Base-by-base conservation (phyloP, 1,140 invertebrate species). In the Rhagoletis zephyria region DNA sequence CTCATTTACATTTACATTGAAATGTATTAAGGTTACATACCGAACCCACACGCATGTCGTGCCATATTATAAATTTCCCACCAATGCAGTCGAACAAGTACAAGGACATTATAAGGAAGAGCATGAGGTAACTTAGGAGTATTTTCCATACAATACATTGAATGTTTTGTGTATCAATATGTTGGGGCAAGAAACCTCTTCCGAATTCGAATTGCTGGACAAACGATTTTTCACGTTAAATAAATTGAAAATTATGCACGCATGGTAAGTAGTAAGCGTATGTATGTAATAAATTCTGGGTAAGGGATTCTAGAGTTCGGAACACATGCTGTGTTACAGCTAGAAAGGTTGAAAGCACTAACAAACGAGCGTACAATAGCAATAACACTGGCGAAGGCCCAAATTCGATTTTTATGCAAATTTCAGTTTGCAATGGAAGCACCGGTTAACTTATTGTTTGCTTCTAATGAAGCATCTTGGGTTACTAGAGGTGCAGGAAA, bases 391-490 rank as follows among this genome's bases (percentile, higher is more conserved):
- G 63, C 16, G 59, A 60, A 30, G 59, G 81, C 81, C 64, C 30
- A 87, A 87, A 87, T 87, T 87, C 45, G 64, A 87, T 87, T 87
- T 87, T 87, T 87, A 87, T 87, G 86, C 86, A 87, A 87, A 87
- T 87, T 65, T 14, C 42, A n/a, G n/a, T 2, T 67, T 87, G 48
- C 19, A 87, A 61, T 87, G 19, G 30, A 30, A 48, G 59, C 19
- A 30, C 63, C n/a, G 61, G 85, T 61, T 42, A 59, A 86, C 45
- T 61, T 64, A 64, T 48, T 63, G 59, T 4, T 63, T 16, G 14
- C 16, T 0, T 3, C 60, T 19, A n/a, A n/a, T n/a, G 30, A 48
- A 4, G 67, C 67, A n/a, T 42, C 40, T 10, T 42, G 40, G 64
- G 51, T 10, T 56, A 7, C 51, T 7, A 56, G 51, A 4, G n/a